phyloP scores from a whole-genome alignment of 2,797 vertebrate species.

The Hipposideros larvatus region DNA sequence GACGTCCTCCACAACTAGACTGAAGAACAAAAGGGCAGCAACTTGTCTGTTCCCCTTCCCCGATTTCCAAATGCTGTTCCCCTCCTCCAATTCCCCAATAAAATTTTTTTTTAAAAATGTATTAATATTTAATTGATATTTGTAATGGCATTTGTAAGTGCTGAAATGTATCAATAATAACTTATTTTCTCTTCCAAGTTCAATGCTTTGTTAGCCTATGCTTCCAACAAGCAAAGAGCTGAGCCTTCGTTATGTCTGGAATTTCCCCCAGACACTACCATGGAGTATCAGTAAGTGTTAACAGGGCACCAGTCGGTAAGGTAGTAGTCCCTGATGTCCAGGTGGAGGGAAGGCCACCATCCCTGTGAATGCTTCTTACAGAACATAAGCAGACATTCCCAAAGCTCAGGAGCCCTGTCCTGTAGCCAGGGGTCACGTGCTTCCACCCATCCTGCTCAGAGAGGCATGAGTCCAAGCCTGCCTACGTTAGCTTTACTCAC shows the following conservation, averaged over 20 bases:
- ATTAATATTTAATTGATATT: background rate
- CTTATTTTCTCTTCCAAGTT: background rate
- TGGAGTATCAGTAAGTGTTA: background rate
- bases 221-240: background rate
- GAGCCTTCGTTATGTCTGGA: background rate
- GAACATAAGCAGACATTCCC: background rate
- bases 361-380: background rate
- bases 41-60: too few relatives aligned
- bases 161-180: background rate
- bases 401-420: background rate
- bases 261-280: background rate
- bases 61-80: too few relatives aligned
- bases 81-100: too few relatives aligned
- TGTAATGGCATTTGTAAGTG: background rate
- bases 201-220: constrained; percentile 31
- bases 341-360: background rate
- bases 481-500: background rate
- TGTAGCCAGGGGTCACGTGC: background rate
- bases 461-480: background rate
- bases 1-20: too few relatives aligned
- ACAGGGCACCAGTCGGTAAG: background rate
- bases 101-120: too few relatives aligned
- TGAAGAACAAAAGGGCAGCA: too few relatives aligned
- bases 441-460: background rate
- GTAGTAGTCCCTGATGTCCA: background rate